Base-by-base conservation (phyloP, 2,888 invertebrate genomes). In the Leucoptera coffeella region DNA sequence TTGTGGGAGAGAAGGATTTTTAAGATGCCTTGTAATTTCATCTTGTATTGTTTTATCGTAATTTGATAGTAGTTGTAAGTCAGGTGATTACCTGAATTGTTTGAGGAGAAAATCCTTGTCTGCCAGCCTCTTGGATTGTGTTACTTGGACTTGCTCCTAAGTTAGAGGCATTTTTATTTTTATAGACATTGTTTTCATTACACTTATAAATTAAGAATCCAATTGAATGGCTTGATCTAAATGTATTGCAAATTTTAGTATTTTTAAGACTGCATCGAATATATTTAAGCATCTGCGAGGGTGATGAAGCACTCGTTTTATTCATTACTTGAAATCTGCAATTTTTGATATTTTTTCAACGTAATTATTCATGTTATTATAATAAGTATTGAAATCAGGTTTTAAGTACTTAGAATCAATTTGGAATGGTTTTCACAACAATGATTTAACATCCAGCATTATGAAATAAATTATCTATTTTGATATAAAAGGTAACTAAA, bases 291-390 rank as follows among this genome's bases (percentile, higher is more conserved):
- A 41, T 49, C 45, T 53, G 45, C 49, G 45, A n/a, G n/a, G n/a
- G n/a, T n/a, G n/a, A n/a, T n/a, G n/a, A n/a, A n/a, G n/a, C n/a
- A n/a, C n/a, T n/a, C n/a, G n/a, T n/a, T n/a, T n/a, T n/a, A n/a
- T 23, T 10, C 23, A 48, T 9, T 40, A 49, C 52, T 47, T 45
- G 47, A 48, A 50, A 53, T 58, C 49, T 53, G 45, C 47, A 50
- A 54, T 67, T 65, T 67, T 65, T 60, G 62, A 65, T 55, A 51
- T 59, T 60, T 67, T 67, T 67, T 67, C 61, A 64, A 60, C 50
- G 64, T 50, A 25, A 25, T 15, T 64, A 51, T 62, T 59, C 62
- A 62, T 52, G 49, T 52, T 59, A 50, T 58, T 51, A 46, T 55
- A 59, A 14, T 57, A 64, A 57, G 54, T 57, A 59, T 56, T 58